These are phyloP conservation scores for Montifringilla adamsi DNA, from an alignment of 2,113 vertebrate species.

Conservation along the genomic window DNA sequence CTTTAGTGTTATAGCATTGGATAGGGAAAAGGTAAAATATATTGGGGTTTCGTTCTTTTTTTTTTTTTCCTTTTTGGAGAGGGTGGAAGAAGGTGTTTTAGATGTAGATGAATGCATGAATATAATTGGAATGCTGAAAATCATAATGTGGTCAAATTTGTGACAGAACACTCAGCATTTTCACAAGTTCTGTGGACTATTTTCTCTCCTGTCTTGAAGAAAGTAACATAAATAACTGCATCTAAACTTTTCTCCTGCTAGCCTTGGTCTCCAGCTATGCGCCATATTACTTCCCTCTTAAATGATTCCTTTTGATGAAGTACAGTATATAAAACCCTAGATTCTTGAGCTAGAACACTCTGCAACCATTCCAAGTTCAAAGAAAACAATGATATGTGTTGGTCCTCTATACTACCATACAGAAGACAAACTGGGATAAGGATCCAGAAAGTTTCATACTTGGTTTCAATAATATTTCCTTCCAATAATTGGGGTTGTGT, in stretches of 20 bases:
- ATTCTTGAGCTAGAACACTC: background rate
- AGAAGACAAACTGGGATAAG: background rate
- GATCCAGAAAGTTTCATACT: background rate
- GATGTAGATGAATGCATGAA: background rate
- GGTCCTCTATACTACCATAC: background rate
- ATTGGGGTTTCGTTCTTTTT: background rate
- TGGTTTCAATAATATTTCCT: background rate
- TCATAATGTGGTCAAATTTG: background rate
- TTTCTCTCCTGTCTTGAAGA: background rate
- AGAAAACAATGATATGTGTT: background rate
- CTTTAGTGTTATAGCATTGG: background rate
- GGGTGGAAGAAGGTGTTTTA: background rate
- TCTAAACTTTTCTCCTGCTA: background rate
- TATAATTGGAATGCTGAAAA: background rate
- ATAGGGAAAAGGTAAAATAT: background rate
- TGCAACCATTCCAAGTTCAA: background rate
- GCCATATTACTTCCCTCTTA: background rate
- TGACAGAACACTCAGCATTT: background rate
- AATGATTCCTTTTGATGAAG: background rate
- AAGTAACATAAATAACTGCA: background rate
- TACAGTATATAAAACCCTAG: background rate
- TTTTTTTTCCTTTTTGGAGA: background rate
- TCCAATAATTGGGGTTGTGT: background rate
- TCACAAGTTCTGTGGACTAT: background rate
- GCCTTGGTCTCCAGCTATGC: background rate